Base-by-base conservation (phyloP, 2,888 invertebrate genomes). In the Subacronicta megacephala region DNA sequence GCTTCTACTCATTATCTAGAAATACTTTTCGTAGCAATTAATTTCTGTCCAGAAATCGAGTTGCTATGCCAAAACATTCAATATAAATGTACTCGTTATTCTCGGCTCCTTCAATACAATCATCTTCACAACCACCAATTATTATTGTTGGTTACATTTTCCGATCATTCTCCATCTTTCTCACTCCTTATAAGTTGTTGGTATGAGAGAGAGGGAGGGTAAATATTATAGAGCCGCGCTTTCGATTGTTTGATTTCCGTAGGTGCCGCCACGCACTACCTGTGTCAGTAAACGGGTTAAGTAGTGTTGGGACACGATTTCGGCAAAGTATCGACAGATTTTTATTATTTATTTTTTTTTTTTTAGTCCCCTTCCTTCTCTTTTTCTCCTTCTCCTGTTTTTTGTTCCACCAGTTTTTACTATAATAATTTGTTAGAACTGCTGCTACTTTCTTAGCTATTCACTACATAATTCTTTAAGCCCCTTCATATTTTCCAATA, bases 221-320 rank as follows among this genome's bases (percentile, higher is more conserved):
- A 35, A 26, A 47, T 23, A 56, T 36, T 23, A 56, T 36, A 50
- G 29, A 62, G 67, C 53, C 41, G 51, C 54, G 58, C 62, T 77
- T 71, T 69, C 80, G 83, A 88, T 87, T 87, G 87, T 88, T 86
- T 87, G 88, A 88, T 88, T 85, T 88, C 85, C 86, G 81, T 65
- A 57, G 47, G 44, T 44, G 68, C 56, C 60, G 59, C 72, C 65
- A 76, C 75, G 77, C 81, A 78, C 80, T 85, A 84, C 83, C 82
- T 82, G 78, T 80, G 79, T 76, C 77, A 69, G 73, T 81, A 80
- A 81, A 84, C 76, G 75, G 77, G 81, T 84, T 82, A 78, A 15
- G 26, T 76, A 80, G 78, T 20, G 82, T 52, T 63, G 78, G 45
- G 50, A 47, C 10, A n/a, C 0, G 5, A 4, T 43, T 7, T 23